These are phyloP conservation scores for Mustelus asterias DNA, from an alignment of 2,113 vertebrate genomes.

Conservation along the genomic window DNA sequence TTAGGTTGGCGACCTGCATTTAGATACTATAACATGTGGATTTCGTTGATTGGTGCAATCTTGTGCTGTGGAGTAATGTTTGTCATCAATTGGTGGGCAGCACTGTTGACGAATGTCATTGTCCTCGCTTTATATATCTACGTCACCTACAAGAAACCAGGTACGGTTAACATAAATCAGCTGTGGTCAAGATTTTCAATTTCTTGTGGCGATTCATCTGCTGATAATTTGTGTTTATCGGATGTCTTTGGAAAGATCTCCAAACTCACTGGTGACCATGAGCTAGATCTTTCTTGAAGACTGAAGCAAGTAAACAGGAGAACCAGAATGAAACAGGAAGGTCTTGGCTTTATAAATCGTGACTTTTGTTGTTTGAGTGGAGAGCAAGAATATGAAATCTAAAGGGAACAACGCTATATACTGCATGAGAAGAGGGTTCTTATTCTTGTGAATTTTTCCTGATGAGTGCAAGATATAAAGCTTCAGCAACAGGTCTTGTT, in stretches of 20 bases:
- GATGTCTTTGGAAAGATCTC: not conserved
- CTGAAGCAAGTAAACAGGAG: not conserved
- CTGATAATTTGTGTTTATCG: not conserved
- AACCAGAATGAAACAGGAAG: not conserved
- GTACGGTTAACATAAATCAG: slow-evolving; percentile 54
- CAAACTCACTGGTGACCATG: not conserved
- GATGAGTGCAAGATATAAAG: too few relatives aligned
- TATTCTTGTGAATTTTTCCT: too few relatives aligned
- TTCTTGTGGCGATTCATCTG: not conserved
- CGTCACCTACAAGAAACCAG: slow-evolving; percentile 96
- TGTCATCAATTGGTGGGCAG: slow-evolving; percentile 97
- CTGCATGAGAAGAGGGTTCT: too few relatives aligned
- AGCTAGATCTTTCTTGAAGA: not conserved
- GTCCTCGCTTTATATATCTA: slow-evolving; percentile 95
- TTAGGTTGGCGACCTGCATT: slow-evolving; percentile 97
- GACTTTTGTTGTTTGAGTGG: too few relatives aligned
- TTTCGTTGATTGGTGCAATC: slow-evolving; percentile 82
- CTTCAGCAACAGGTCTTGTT: too few relatives aligned
- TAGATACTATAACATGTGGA: slow-evolving; percentile 99
- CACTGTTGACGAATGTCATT: slow-evolving; percentile 87
- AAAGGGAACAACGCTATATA: too few relatives aligned
- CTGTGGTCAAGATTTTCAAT: not conserved
- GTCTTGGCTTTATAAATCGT: not conserved
- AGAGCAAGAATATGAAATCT: too few relatives aligned
- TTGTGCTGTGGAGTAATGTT: slow-evolving; percentile 98